Percentiles rank a stretch among this genome's conserved stretches.
Evolutionary conservation across 2,113 vertebrate species (phyloP).

Genomic region (Geococcyx californianus): DNA sequence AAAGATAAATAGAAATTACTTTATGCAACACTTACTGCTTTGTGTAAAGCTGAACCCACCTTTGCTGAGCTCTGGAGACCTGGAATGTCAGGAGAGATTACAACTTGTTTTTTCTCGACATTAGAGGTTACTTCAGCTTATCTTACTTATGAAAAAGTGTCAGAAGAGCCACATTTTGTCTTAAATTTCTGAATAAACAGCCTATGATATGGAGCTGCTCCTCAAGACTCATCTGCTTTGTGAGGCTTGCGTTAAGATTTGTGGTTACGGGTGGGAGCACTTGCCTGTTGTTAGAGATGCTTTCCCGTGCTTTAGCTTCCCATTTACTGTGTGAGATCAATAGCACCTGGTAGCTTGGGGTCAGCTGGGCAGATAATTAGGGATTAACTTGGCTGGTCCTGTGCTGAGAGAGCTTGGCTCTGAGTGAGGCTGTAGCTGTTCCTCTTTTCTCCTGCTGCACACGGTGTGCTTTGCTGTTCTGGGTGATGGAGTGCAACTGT

Average conservation of each 20-base stretch:
- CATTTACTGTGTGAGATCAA: background rate
- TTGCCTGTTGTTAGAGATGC: background rate
- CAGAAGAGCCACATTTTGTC: background rate
- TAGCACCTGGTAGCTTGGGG: background rate
- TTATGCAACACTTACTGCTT: background rate
- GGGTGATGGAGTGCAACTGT: background rate
- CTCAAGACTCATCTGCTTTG: background rate
- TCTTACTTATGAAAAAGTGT: background rate
- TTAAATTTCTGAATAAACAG: background rate
- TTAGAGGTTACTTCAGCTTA: background rate
- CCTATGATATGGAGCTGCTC: background rate
- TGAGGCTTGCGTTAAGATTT: background rate
- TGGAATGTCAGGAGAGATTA: background rate
- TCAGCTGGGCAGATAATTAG: background rate
- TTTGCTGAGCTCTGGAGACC: background rate
- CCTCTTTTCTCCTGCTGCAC: background rate
- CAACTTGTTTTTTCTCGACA: background rate
- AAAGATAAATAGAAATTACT: background rate
- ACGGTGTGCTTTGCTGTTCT: fast-evolving
- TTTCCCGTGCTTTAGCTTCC: background rate
- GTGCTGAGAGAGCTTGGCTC: background rate
- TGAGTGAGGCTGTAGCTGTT: background rate
- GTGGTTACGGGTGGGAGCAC: background rate
- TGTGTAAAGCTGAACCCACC: background rate
- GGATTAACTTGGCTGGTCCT: background rate